phyloP scores from a whole-genome alignment of 2,113 vertebrate species.

The Misgurnus mizolepis region DNA sequence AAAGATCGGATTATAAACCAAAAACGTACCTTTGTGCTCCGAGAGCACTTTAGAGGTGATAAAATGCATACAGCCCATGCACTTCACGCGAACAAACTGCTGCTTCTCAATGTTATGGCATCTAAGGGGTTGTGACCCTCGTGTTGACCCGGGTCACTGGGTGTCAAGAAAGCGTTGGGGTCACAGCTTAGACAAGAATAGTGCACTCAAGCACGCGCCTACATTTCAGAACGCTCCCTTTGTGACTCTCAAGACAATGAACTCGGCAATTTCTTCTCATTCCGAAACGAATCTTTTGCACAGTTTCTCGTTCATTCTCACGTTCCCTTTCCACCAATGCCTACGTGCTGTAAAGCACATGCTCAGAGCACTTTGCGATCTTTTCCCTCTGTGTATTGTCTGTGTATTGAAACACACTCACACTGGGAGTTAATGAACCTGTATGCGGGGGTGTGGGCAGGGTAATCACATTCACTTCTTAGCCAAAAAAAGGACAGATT shows the following conservation, averaged over 20 bases:
- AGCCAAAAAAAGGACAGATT: constrained; percentile 77
- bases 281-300: constrained; percentile 9
- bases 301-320: constrained; percentile 28
- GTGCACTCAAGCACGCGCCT: neutral
- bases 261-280: constrained; percentile 40
- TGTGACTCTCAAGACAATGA: constrained; percentile 35
- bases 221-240: constrained; percentile 31
- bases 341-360: constrained; percentile 73
- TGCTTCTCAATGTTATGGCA: neutral
- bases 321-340: constrained; percentile 45
- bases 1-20: too few relatives aligned
- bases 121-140: neutral
- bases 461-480: constrained; percentile 71
- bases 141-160: neutral
- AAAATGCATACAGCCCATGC: neutral
- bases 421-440: constrained; percentile 76
- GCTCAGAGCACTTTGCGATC: constrained; percentile 64
- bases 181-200: constrained; percentile 2
- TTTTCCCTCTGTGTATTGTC: constrained; percentile 64
- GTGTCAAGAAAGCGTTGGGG: neutral
- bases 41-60: neutral
- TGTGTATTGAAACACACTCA: constrained; percentile 59
- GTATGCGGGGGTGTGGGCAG: constrained; percentile 73
- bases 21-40: too few relatives aligned
- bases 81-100: neutral